These are phyloP conservation scores for Cephalopholis sonnerati DNA, from an alignment of 2,113 vertebrate genomes.

Conservation along the genomic window DNA sequence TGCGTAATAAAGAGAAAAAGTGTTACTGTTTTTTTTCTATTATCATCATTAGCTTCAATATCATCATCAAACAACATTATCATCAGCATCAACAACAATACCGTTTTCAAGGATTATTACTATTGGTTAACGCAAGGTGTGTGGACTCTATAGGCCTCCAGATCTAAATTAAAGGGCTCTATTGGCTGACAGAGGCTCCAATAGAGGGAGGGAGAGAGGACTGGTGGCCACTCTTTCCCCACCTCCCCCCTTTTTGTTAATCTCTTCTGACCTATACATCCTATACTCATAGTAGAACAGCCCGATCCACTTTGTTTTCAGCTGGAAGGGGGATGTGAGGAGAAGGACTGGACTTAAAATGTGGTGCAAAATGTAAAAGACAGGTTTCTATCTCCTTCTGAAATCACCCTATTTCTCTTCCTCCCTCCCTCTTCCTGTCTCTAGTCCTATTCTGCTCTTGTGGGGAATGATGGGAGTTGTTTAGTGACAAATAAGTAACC, in stretches of 20 bases:
- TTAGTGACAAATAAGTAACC: slow-evolving; percentile 71
- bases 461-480: slow-evolving; percentile 67
- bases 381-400: background rate
- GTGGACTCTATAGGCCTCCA: slow-evolving; percentile 56
- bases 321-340: slow-evolving; percentile 18
- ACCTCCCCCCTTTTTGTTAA: slow-evolving; percentile 12
- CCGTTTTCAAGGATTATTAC: slow-evolving; percentile 74
- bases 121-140: slow-evolving; percentile 67
- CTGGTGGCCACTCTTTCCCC: slow-evolving; percentile 5
- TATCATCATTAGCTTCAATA: slow-evolving; percentile 45
- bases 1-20: slow-evolving; percentile 72
- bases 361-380: slow-evolving; percentile 35
- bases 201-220: slow-evolving; percentile 66
- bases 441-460: slow-evolving; percentile 43
- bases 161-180: slow-evolving; percentile 75
- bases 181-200: slow-evolving; percentile 55
- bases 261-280: slow-evolving; percentile 34
- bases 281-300: background rate
- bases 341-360: slow-evolving; percentile 23
- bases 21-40: slow-evolving; percentile 62
- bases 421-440: slow-evolving; percentile 31
- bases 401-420: background rate
- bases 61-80: slow-evolving; percentile 42
- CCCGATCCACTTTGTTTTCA: slow-evolving; percentile 13
- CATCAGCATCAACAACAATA: slow-evolving; percentile 56